Evolutionary conservation across 2,888 invertebrate species (phyloP).

Genomic region (Panopea generosa): DNA sequence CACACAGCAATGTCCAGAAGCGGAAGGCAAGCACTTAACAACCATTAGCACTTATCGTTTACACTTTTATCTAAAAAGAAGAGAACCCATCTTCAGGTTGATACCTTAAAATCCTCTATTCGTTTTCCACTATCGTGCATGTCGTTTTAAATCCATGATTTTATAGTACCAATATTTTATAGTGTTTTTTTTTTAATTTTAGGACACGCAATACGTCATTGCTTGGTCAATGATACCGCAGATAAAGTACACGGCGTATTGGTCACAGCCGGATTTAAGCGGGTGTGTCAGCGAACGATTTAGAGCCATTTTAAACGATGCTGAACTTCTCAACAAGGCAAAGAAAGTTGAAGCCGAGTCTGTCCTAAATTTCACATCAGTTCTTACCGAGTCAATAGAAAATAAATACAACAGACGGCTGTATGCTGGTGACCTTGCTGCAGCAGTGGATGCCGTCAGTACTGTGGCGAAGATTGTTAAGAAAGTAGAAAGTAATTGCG

Average conservation of each 20-base stretch:
- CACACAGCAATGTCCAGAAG: slow-evolving; percentile 46
- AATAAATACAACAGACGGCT: slow-evolving; percentile 25
- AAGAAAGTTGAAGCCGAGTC: slow-evolving; percentile 21
- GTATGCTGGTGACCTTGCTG: slow-evolving; percentile 73
- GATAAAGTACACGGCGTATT: slow-evolving; percentile 16
- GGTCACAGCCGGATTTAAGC: slow-evolving; percentile 70
- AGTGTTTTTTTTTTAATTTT: neutral
- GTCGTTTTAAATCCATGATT: too few relatives aligned
- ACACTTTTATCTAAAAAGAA: too few relatives aligned
- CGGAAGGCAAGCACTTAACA: slow-evolving; percentile 30
- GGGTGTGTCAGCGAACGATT: slow-evolving; percentile 68
- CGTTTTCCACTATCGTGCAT: too few relatives aligned
- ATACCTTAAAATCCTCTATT: too few relatives aligned
- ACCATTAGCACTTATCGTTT: neutral
- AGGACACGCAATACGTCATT: slow-evolving; percentile 67
- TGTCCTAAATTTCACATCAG: slow-evolving; percentile 47
- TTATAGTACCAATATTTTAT: too few relatives aligned
- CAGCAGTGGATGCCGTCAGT: slow-evolving; percentile 61
- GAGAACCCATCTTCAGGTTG: too few relatives aligned
- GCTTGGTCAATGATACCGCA: slow-evolving; percentile 34
- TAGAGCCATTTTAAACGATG: slow-evolving; percentile 39
- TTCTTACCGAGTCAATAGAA: slow-evolving; percentile 42
- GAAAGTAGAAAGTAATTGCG: slow-evolving; percentile 27
- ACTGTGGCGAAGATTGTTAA: slow-evolving; percentile 61
- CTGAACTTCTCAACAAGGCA: slow-evolving; percentile 24